These are phyloP conservation scores for Halocynthia aurantium DNA, from an alignment of 23 tunicate genomes.

Conservation along the genomic window DNA sequence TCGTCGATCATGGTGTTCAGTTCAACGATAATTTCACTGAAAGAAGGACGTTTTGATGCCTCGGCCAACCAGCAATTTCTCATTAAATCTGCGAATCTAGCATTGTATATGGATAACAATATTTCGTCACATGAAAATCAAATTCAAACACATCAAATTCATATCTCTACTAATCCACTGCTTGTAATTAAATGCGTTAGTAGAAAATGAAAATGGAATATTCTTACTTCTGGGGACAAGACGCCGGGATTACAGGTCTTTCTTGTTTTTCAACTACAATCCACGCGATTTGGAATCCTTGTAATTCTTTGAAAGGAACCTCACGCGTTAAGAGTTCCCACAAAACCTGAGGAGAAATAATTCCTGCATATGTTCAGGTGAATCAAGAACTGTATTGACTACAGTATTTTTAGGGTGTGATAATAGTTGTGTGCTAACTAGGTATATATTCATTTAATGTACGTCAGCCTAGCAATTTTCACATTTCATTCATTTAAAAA, in stretches of 20 bases:
- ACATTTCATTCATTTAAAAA: no score
- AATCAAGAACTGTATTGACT: no score
- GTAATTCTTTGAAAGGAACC: slow-evolving; percentile 93
- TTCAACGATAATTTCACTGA: slow-evolving; percentile 46
- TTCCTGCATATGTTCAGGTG: no score
- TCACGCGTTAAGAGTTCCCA: slow-evolving; percentile 94
- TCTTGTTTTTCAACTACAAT: slow-evolving; percentile 76
- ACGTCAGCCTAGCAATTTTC: no score
- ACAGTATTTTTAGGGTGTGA: no score
- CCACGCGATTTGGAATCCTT: slow-evolving; percentile 98
- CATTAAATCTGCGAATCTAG: slow-evolving; percentile 56
- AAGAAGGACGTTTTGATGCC: slow-evolving; percentile 48
- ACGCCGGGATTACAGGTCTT: slow-evolving; percentile 59
- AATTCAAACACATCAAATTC: neutral
- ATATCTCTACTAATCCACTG: neutral
- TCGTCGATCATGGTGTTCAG: slow-evolving; percentile 46
- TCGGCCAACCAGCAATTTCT: slow-evolving; percentile 52
- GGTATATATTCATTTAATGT: no score
- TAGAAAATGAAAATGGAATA: neutral
- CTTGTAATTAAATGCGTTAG: neutral
- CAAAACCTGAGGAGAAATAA: slow-evolving; percentile 48
- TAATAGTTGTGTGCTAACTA: no score
- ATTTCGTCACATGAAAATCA: neutral
- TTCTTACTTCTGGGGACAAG: slow-evolving; percentile 63
- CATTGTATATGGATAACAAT: no score